phyloP scores from a whole-genome alignment of 2,888 invertebrate genomes.

The Acronicta aceris region DNA sequence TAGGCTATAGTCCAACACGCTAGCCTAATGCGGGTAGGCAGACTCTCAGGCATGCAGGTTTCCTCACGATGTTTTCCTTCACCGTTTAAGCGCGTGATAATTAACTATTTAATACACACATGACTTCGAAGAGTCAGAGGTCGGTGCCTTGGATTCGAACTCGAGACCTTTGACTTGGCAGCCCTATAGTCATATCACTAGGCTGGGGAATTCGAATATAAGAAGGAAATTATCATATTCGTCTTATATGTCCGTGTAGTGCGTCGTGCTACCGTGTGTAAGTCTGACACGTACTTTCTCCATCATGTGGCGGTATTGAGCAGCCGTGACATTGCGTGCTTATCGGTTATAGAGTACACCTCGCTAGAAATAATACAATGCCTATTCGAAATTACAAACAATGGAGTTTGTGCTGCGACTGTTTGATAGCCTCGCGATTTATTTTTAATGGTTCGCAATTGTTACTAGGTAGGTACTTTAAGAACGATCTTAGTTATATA shows the following conservation, averaged over 20 bases:
- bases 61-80: too few relatives aligned
- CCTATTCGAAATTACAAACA: conserved; percentile 51
- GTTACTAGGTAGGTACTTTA: background rate
- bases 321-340: conserved; percentile 68
- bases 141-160: too few relatives aligned
- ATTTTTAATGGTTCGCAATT: conserved; percentile 28
- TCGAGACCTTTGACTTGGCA: too few relatives aligned
- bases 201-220: background rate
- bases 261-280: conserved; percentile 18
- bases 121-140: too few relatives aligned
- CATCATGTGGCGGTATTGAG: conserved; percentile 52
- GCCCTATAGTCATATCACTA: too few relatives aligned
- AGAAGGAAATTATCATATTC: background rate
- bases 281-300: conserved; percentile 67
- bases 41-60: too few relatives aligned
- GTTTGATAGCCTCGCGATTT: conserved; percentile 37
- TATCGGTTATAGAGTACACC: conserved; percentile 55
- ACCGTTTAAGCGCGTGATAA: too few relatives aligned
- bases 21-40: too few relatives aligned
- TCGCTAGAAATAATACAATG: conserved; percentile 47
- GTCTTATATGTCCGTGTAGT: background rate
- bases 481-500: background rate
- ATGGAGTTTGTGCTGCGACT: conserved; percentile 34
- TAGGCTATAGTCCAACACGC: too few relatives aligned
- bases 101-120: too few relatives aligned